These are phyloP conservation scores for Caenorhabditis angaria DNA, from an alignment of 2,888 invertebrate genomes.

Conservation along the genomic window DNA sequence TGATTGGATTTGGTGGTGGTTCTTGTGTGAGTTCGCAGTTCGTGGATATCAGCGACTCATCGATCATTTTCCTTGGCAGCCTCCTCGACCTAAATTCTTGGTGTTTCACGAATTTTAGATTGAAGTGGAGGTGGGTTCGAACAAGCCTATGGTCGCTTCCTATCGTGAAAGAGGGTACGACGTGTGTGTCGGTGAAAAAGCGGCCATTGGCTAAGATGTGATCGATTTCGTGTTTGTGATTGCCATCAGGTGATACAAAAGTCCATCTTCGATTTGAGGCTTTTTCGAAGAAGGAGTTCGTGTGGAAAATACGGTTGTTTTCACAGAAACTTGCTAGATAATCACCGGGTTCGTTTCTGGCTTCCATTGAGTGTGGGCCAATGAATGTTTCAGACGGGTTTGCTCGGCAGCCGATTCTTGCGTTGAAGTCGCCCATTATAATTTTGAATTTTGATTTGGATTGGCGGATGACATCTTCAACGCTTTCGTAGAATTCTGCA, in stretches of 20 bases:
- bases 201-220: slow-evolving; percentile 5
- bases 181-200: neutral
- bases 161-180: slow-evolving; percentile 6
- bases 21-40: neutral
- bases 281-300: neutral
- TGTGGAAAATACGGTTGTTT: slow-evolving; percentile 3
- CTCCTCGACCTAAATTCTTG: neutral
- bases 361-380: neutral
- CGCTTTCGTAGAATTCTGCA: slow-evolving; percentile 6
- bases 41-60: neutral
- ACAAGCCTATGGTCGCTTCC: slow-evolving; percentile 7
- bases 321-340: slow-evolving; percentile 3
- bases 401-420: neutral
- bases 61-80: neutral
- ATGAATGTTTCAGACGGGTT: neutral
- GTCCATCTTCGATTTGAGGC: neutral
- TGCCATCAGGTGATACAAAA: neutral
- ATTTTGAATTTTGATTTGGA: neutral
- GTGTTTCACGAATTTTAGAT: neutral
- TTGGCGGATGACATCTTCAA: neutral
- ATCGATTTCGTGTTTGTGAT: slow-evolving; percentile 4
- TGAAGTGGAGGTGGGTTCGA: slow-evolving; percentile 5
- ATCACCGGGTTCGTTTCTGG: slow-evolving; percentile 2
- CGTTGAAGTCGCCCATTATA: too few species aligned
- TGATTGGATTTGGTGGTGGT: too few species aligned